A percentile compares a stretch with the other conserved stretches of the same genome.
Conservation (phyloP, 1,140 invertebrate species). For the Halotydeus destructor region DNA sequence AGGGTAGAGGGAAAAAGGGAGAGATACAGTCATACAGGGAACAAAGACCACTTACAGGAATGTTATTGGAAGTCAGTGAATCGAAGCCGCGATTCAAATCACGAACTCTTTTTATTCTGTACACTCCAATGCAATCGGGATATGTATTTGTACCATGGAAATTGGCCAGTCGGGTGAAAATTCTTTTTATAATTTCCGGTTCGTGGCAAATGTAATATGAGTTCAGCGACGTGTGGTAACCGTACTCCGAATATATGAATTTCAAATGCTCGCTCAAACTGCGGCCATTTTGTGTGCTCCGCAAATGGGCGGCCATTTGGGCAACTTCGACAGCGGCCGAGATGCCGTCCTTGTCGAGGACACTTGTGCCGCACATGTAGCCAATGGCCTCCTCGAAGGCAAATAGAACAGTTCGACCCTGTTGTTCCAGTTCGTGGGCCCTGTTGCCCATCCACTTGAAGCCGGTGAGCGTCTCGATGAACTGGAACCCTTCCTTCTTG, state of each 20-base stretch:
- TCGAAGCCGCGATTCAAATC: slow-evolving; percentile 80
- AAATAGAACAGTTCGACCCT: slow-evolving; percentile 49
- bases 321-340: slow-evolving; percentile 54
- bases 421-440: slow-evolving; percentile 39
- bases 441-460: slow-evolving; percentile 99
- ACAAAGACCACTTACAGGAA: slow-evolving; percentile 32
- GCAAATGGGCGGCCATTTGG: slow-evolving; percentile 53
- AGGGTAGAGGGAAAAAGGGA: not conserved
- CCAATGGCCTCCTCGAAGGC: slow-evolving; percentile 73
- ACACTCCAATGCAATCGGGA: slow-evolving; percentile 31
- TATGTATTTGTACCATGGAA: slow-evolving; percentile 34
- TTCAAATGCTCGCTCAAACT: slow-evolving; percentile 43
- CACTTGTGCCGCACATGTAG: slow-evolving; percentile 69
- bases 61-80: slow-evolving; percentile 42
- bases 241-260: slow-evolving; percentile 53
- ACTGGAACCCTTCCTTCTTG: slow-evolving; percentile 54
- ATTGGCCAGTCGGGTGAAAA: slow-evolving; percentile 65
- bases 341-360: slow-evolving; percentile 90
- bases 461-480: slow-evolving; percentile 85
- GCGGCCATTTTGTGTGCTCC: slow-evolving; percentile 33
- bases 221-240: slow-evolving; percentile 60
- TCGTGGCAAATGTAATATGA: slow-evolving; percentile 76
- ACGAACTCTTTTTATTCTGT: slow-evolving; percentile 46
- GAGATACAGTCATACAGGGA: not conserved
- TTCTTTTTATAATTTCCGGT: slow-evolving; percentile 38